Conservation (phyloP, 2,797 vertebrate genomes). For the Catamblyrhynchus diadema region DNA sequence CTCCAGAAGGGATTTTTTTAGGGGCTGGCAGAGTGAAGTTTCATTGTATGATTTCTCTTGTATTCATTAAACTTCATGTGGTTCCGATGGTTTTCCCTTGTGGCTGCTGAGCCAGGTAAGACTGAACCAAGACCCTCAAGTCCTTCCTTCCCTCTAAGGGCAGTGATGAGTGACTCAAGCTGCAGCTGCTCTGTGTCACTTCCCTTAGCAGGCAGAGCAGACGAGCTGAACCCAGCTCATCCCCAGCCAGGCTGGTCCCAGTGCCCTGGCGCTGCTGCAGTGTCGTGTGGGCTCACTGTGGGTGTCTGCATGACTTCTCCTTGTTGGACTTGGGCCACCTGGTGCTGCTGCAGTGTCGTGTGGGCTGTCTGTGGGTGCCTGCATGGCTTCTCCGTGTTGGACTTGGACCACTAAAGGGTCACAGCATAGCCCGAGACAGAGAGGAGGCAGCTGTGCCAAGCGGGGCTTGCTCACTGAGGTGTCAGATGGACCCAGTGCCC, state of each 20-base stretch:
- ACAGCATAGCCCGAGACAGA: not conserved
- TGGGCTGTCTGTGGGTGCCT: not conserved
- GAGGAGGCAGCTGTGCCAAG: not conserved
- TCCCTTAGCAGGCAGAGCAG: not conserved
- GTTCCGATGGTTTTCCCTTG: not conserved
- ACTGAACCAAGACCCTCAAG: not conserved
- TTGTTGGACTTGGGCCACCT: not conserved
- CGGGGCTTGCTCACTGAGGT: not conserved
- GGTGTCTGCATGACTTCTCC: accelerated
- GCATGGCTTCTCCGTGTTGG: accelerated
- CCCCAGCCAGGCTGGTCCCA: not conserved
- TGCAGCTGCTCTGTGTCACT: not conserved
- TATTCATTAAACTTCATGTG: not conserved
- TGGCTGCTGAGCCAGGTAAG: not conserved
- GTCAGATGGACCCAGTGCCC: not conserved
- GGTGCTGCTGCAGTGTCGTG: accelerated
- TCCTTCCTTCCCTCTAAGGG: not conserved
- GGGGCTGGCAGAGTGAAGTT: not conserved
- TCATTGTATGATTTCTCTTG: not conserved
- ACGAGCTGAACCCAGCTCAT: not conserved
- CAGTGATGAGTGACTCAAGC: not conserved
- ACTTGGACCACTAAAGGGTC: not conserved
- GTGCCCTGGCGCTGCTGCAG: accelerated
- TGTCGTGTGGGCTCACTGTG: not conserved
- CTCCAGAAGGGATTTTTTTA: not conserved